Evolutionary conservation across 2,113 vertebrate genomes (phyloP).

Genomic region (Colossoma macropomum): DNA sequence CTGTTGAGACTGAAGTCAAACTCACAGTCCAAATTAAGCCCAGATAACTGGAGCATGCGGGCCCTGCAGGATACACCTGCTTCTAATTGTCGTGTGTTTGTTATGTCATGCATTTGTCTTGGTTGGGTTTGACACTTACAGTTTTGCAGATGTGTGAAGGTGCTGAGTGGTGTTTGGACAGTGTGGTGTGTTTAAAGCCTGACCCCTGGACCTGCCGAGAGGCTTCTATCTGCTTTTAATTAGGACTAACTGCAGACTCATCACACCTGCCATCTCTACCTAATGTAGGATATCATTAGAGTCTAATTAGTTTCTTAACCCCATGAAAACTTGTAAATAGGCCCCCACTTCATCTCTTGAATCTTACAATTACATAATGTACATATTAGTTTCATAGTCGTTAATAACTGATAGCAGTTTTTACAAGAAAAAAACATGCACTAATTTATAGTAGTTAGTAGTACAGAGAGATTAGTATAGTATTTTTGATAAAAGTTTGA

Average conservation of each 20-base stretch:
- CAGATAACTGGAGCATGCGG: slow-evolving; percentile 25
- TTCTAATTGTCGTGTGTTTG: slow-evolving; percentile 38
- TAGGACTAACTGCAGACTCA: neutral
- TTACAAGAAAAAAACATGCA: too few relatives aligned
- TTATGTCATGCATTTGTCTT: slow-evolving; percentile 39
- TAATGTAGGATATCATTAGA: slow-evolving; percentile 20
- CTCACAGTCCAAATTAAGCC: slow-evolving; percentile 23
- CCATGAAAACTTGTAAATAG: too few relatives aligned
- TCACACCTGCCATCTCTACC: neutral
- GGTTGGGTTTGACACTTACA: neutral
- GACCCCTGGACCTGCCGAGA: neutral
- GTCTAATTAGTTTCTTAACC: neutral
- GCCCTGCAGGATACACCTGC: slow-evolving; percentile 11
- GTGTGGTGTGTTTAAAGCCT: neutral
- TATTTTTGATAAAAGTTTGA: too few relatives aligned
- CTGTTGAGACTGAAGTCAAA: slow-evolving; percentile 22
- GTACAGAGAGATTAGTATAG: too few relatives aligned
- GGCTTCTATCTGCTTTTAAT: neutral
- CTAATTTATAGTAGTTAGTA: too few relatives aligned
- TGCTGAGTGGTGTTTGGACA: slow-evolving; percentile 38
- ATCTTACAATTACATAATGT: too few relatives aligned
- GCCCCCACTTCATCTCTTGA: too few relatives aligned
- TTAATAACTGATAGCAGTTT: too few relatives aligned
- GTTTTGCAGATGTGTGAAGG: slow-evolving; percentile 21
- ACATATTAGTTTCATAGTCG: too few relatives aligned